Conservation (phyloP, 2,797 vertebrate species). For the Somateria mollissima region DNA sequence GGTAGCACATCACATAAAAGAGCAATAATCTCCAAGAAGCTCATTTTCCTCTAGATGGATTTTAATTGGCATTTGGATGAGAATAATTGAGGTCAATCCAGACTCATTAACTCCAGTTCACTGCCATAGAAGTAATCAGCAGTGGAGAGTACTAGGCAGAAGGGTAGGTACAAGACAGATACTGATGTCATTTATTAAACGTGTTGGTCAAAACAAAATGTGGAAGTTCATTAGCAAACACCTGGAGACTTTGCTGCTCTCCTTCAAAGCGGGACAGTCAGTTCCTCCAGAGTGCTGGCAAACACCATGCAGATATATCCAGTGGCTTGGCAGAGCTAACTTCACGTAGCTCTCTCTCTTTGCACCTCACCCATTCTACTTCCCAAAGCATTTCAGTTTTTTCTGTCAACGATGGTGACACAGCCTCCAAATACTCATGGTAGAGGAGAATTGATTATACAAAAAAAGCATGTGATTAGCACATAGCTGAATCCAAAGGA, state of each 20-base stretch:
- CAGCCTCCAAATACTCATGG: constrained; percentile 61
- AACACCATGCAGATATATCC: constrained; percentile 46
- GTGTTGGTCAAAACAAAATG: constrained; percentile 5
- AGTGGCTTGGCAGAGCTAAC: constrained; percentile 36
- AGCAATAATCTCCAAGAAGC: background rate
- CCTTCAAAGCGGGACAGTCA: constrained; percentile 35
- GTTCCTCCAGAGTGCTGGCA: constrained; percentile 50
- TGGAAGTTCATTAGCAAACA: constrained; percentile 26
- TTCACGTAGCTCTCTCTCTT: constrained; percentile 39
- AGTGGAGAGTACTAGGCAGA: background rate
- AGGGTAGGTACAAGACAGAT: background rate
- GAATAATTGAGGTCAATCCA: background rate
- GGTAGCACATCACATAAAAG: background rate
- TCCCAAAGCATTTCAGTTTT: constrained; percentile 36
- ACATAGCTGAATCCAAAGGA: background rate
- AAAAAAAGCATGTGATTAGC: constrained; percentile 1
- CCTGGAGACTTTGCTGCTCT: constrained; percentile 42
- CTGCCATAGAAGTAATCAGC: background rate
- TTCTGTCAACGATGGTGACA: constrained; percentile 38
- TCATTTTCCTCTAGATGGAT: background rate
- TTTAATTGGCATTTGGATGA: background rate
- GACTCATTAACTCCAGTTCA: background rate
- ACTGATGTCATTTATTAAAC: background rate
- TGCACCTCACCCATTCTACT: constrained; percentile 56
- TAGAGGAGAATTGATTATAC: constrained; percentile 45